These are phyloP conservation scores for Lepus europaeus DNA, from an alignment of 2,113 vertebrate species.

Conservation along the genomic window DNA sequence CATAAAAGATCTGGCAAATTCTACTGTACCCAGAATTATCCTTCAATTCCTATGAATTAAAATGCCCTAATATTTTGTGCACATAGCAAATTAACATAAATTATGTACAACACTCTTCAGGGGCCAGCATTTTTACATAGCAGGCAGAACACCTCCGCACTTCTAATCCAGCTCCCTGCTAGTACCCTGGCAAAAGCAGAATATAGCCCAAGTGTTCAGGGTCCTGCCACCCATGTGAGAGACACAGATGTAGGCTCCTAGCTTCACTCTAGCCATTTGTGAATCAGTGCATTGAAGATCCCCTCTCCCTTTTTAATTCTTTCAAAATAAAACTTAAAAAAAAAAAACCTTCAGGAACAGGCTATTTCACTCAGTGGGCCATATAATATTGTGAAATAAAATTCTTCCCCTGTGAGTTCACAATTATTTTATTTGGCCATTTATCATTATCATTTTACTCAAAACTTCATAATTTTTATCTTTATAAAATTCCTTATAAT, in stretches of 20 bases:
- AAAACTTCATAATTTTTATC: neutral
- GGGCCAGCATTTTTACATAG: neutral
- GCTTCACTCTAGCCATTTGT: no score
- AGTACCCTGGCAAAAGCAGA: no score
- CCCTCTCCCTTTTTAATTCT: no score
- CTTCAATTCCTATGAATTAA: constrained; percentile 35
- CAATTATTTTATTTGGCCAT: constrained; percentile 7
- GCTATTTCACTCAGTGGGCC: neutral
- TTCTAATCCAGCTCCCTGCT: no score
- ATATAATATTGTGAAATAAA: neutral
- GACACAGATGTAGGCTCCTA: no score
- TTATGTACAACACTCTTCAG: constrained; percentile 29
- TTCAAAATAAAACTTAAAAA: no score
- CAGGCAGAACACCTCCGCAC: no score
- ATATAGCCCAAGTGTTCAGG: no score
- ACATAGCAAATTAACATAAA: constrained; percentile 42
- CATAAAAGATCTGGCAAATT: neutral
- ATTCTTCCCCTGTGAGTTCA: neutral
- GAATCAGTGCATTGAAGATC: no score
- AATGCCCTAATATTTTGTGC: constrained; percentile 49
- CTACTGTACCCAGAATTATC: neutral
- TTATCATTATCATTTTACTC: neutral
- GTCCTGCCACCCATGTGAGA: no score
- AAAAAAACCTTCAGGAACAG: neutral
- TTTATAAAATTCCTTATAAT: constrained; percentile 5